Base-by-base conservation (phyloP, 1,140 invertebrate species). In the Leptinotarsa undecemlineata region DNA sequence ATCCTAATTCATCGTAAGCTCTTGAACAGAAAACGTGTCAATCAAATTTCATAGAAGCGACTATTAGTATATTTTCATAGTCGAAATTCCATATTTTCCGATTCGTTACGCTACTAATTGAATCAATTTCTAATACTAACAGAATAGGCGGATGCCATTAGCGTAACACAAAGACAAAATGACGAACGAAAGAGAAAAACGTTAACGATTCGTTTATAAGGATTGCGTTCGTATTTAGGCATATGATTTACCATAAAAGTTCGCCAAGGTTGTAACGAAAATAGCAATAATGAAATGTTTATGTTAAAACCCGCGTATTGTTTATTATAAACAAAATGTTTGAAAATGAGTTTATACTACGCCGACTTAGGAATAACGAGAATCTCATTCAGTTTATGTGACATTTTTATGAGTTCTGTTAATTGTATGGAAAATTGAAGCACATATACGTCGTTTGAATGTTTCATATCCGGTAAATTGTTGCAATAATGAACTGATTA, bases 251-350 rank as follows among this genome's bases (percentile, higher is more conserved):
- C 21, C 64, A 26, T 67, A 67, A 67, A 67, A 17, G 64, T 21
- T 67, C 23, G 42, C 21, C 64, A 67, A 67, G 64, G 64, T 17
- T 67, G 26, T 17, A 23, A 42, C 64, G 64, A 67, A 67, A 42
- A 67, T 67, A 67, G 64, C 42, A 67, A 67, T 67, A 67, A 67
- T 67, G 64, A 33, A 57, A 67, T 67, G 42, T 67, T 67, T 67
- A 67, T 67, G 64, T 67, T 26, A 26, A n/a, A 67, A 26, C 64
- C 64, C 8, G 42, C 64, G 64, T 67, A 67, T 42, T 67, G 21
- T 67, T 67, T 67, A 67, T 67, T 15, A 67, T 67, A 67, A 67
- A 67, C 64, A 67, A 57, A 57, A 57, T 19, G 51, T 57, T 19
- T 17, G 51, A 57, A 57, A 57, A 57, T 57, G 51, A 8, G 51